Evolutionary conservation across 2,888 invertebrate genomes (phyloP).

Genomic region (Chouioia cunea): DNA sequence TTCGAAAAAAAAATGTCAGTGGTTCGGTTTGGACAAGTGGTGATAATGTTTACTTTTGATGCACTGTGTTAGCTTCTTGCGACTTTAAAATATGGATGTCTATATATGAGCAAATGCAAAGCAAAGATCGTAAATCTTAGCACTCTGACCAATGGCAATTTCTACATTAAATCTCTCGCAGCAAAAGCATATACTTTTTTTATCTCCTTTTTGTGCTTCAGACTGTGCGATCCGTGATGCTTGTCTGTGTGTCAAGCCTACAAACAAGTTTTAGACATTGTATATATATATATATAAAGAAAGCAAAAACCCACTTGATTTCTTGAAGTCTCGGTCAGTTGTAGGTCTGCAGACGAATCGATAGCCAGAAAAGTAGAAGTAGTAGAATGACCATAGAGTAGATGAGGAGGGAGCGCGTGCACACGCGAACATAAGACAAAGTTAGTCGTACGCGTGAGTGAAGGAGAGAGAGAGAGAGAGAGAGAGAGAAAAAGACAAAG

Average conservation of each 20-base stretch:
- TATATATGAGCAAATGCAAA: slow-evolving; percentile 3
- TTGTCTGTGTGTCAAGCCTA: no score
- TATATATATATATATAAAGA: no score
- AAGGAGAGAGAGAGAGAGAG: slow-evolving; percentile 17
- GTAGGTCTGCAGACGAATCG: no score
- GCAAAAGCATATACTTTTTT: background rate
- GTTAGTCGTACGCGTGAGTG: background rate
- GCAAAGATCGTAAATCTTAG: slow-evolving; percentile 39
- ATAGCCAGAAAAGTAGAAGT: background rate
- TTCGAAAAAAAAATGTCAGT: no score
- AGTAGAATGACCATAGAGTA: slow-evolving; percentile 6
- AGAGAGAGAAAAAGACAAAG: slow-evolving; percentile 34
- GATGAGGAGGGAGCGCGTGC: slow-evolving; percentile 1
- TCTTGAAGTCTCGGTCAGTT: no score
- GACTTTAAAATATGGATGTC: slow-evolving; percentile 2
- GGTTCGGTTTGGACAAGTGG: no score
- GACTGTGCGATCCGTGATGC: no score
- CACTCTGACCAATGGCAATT: slow-evolving; percentile 52
- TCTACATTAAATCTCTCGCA: slow-evolving; percentile 60
- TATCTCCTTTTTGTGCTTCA: no score
- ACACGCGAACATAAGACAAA: no score
- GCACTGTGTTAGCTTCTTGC: background rate
- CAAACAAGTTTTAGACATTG: no score
- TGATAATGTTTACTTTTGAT: no score
- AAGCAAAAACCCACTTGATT: no score